phyloP scores from a whole-genome alignment of 2,888 invertebrate species.

The Andrena fulva region DNA sequence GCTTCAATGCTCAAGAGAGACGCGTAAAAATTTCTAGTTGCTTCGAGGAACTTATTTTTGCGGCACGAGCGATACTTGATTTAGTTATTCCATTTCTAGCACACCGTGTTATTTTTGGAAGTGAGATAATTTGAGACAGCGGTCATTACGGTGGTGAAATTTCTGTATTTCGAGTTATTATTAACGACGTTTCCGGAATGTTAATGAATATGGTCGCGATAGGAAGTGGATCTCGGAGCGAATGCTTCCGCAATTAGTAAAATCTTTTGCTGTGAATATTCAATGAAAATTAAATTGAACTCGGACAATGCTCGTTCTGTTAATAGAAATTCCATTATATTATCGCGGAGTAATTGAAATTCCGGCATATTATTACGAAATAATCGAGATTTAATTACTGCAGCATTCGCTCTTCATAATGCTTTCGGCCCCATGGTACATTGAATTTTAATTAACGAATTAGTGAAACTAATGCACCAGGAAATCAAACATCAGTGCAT shows the following conservation, averaged over 20 bases:
- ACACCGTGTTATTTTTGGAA: no score
- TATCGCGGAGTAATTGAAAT: slow-evolving; percentile 12
- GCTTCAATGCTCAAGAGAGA: not conserved
- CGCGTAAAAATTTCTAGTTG: not conserved
- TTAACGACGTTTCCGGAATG: not conserved
- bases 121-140: not conserved
- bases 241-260: not conserved
- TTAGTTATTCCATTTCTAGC: no score
- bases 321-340: slow-evolving; percentile 16
- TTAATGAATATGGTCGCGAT: not conserved
- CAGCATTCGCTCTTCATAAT: slow-evolving; percentile 2
- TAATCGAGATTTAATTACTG: slow-evolving; percentile 27
- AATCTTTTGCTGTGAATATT: not conserved
- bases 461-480: slow-evolving; percentile 1
- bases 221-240: no score
- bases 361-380: slow-evolving; percentile 6
- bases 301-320: not conserved
- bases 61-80: no score
- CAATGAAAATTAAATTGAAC: not conserved
- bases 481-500: not conserved
- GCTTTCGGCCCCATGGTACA: not conserved
- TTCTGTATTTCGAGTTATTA: not conserved
- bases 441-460: slow-evolving; percentile 30
- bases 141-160: not conserved
- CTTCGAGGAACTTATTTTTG: not conserved